Evolutionary conservation across 2,888 invertebrate species (phyloP), one percentile per base, ranked within the genome.

Genomic region (Sesamia inferens): DNA sequence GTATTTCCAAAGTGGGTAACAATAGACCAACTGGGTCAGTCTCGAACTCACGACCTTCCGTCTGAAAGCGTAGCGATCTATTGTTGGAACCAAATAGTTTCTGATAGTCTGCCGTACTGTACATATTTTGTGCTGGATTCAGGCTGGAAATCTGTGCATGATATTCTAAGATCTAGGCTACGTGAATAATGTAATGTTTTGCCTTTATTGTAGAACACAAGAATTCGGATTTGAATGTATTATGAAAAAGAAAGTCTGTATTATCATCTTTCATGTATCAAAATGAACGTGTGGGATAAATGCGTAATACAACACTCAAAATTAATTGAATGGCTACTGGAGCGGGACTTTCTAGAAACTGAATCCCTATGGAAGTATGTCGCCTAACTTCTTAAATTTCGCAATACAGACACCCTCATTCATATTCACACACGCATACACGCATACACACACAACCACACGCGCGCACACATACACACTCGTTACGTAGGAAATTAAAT

Each of bases 11-110:
- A 78, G 74, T 74, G 67, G 70, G 19, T 78, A 78, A 85, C 84
- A 85, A 85, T 79, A 73, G 82, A 55, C 42, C 68, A 85, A 86
- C 62, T 85, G 75, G 84, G 84, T 84, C 82, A 86, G 72, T 68
- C 70, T 79, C n/a, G 79, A 76, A 78, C 76, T 76, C 48, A 22
- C 63, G 84, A 78, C 84, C 78, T 81, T 79, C 71, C 42, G 39
- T 42, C 62, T 14, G 47, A 71, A 71, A 76, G 66, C 72, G 71
- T 77, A 75, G 66, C 58, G 5, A 47, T 22, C 74, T 81, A 74
- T 81, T 81, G 75, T 78, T 81, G 58, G 44, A 22, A 68, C 24
- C 19, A 63, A 68, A 68, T 48, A 65, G 69, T 70, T 81, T 69
- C 63, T 61, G 57, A 59, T 66, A 77, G 67, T 51, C 61, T 22